phyloP scores from a whole-genome alignment of 2,797 vertebrate species.

The Geotrypetes seraphini region DNA sequence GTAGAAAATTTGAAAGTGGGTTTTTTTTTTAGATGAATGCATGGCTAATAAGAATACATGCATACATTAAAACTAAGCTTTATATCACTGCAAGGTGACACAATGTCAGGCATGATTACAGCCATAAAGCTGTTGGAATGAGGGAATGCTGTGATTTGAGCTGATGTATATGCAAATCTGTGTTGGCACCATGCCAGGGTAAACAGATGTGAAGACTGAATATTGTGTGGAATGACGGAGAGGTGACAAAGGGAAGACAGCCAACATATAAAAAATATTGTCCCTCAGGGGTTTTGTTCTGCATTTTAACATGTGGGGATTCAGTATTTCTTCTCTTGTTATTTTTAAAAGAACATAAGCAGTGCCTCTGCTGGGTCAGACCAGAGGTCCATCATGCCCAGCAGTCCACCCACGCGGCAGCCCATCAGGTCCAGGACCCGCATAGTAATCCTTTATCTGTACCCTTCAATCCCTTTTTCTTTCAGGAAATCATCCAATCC shows the following conservation, averaged over 20 bases:
- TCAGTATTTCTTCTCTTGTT: no score
- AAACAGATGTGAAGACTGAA: neutral
- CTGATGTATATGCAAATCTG: neutral
- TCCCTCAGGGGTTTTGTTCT: no score
- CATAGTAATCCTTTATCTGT: no score
- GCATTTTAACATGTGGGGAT: no score
- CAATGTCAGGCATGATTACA: conserved; percentile 7
- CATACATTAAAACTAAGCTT: conserved; percentile 8
- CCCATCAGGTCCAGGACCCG: no score
- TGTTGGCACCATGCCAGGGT: neutral
- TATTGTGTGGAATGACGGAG: neutral
- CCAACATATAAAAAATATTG: no score
- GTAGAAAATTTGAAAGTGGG: conserved; percentile 14
- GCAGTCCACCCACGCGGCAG: no score
- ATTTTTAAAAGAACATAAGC: no score
- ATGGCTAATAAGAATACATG: conserved; percentile 32
- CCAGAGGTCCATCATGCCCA: no score
- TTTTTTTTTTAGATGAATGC: conserved; percentile 20
- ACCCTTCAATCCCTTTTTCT: no score
- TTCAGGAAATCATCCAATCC: no score
- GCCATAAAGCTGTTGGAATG: conserved; percentile 4
- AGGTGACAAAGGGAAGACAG: neutral
- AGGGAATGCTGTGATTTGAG: neutral
- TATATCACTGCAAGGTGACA: conserved; percentile 19
- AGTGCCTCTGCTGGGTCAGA: no score